Base-by-base conservation (phyloP, 2,113 vertebrate genomes). In the Phasianus colchicus region DNA sequence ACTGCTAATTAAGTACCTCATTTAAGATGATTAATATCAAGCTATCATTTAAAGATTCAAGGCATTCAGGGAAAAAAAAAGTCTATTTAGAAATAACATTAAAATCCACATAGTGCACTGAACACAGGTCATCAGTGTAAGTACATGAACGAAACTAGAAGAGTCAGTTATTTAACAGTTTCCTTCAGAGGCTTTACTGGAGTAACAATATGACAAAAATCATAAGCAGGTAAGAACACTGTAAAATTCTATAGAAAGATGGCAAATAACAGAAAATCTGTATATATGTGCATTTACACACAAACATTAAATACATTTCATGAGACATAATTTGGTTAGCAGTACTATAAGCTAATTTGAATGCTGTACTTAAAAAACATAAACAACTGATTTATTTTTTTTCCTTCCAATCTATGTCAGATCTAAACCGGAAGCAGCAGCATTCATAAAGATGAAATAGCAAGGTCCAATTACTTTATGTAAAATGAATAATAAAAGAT, bases 381-480 rank as follows among this genome's bases (percentile, higher is more conserved):
- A 40, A 36, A 30, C 10, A 64, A 57, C 7, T 61, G 52, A 36
- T 3, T 36, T 36, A 17, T 36, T 55, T 20, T 54, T 25, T 7
- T 8, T 7, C 3, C 21, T 13, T 19, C 19, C 9, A 32, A 12
- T 14, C 13, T 74, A 47, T 2, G 8, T 64, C 47, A 67, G 9
- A 17, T 48, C 57, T 72, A 73, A 86, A 22, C 20, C 34, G 45
- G n/a, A 80, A 91, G 9, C 34, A 78, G 12, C 27, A 67, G 27
- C 54, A 93, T 78, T 58, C 48, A 78, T 54, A 76, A 20, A 57
- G 29, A 72, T 8, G 91, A 78, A 77, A 90, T 4, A 12, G 6
- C 14, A 61, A 84, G 34, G 85, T 36, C 24, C 20, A 60, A 77
- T 82, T 95, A n/a, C 86, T 32, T 86, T 63, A 91, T 81, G 38